Evolutionary conservation across 2,888 invertebrate genomes (phyloP).

Genomic region (Steinernema carpocapsae): DNA sequence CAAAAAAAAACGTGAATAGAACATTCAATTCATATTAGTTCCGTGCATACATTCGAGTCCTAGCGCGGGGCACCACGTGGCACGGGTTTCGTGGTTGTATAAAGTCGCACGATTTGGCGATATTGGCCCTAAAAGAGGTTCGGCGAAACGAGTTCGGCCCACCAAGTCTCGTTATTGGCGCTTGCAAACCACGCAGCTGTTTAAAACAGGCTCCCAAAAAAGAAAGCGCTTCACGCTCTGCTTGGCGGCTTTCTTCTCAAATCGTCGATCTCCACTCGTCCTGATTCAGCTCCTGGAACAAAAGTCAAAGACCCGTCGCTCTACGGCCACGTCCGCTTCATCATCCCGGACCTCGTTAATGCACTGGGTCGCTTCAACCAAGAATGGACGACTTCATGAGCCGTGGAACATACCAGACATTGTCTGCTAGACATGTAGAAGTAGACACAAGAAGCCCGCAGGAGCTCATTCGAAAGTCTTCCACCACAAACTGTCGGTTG

Average conservation of each 20-base stretch:
- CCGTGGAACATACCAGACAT: conserved; percentile 46
- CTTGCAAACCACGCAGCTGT: too few species aligned
- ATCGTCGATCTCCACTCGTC: conserved; percentile 47
- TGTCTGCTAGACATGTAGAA: conserved; percentile 44
- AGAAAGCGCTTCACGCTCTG: too few species aligned
- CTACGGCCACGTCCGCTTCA: conserved; percentile 43
- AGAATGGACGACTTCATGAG: conserved; percentile 47
- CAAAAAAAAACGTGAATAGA: too few species aligned
- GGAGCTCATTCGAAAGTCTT: conserved; percentile 39
- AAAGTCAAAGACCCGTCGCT: conserved; percentile 39
- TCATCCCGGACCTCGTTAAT: conserved; percentile 47
- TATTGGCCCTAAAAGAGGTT: too few species aligned
- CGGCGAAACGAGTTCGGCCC: too few species aligned
- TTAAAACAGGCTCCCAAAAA: too few species aligned
- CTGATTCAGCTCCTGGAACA: conserved; percentile 44
- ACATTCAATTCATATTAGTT: too few species aligned
- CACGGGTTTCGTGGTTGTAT: too few species aligned
- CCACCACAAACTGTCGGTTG: background rate
- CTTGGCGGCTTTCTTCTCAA: conserved; percentile 38
- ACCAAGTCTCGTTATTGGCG: too few species aligned
- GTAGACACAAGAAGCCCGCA: conserved; percentile 46
- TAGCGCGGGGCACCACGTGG: too few species aligned
- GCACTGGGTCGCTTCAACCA: conserved; percentile 45
- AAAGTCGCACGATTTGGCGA: too few species aligned
- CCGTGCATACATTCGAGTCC: too few species aligned